Base-by-base conservation (phyloP, 2,797 vertebrate genomes). In the Eremophila alpestris region DNA sequence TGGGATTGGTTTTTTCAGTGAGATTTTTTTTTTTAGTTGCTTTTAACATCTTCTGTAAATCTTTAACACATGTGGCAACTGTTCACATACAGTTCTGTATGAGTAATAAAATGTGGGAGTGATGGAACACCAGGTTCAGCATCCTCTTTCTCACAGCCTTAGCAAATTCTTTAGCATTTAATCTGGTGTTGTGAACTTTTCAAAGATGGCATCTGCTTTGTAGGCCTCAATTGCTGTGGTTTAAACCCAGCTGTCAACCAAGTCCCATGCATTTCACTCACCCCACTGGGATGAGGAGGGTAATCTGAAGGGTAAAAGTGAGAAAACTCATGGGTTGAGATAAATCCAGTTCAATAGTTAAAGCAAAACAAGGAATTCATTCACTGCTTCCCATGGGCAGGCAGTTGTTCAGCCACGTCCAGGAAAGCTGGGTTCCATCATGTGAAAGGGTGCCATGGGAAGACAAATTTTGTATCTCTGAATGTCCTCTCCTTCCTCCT, bases 381-480 rank as follows among this genome's bases (percentile, higher is more conserved):
- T 75, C 7, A 8, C 9, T 5, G 6, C 26, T 14, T 75, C 55
- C 62, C 34, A 6, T 6, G 16, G 48, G 34, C 48, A 46, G 40
- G 55, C 55, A 26, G 56, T 19, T 70, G 32, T 29, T 38, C 41
- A 62, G 55, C 27, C 48, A 68, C 3, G 4, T 2, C 3, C 41
- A 48, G 46, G 34, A 27, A 68, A 68, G 30, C 9, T 2, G 13
- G 23, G 19, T 21, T 34, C 6, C 26, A 41, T 67, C 51, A 8
- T 3, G 0, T 48, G 18, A 12, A 3, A 34, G 38, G 1, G 3
- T 59, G 7, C 20, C 16, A 29, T 40, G 41, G 60, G 60, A 77
- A 56, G 60, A 24, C 32, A 80, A 81, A 16, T 0, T 0, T 4
- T 56, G 3, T 9, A 2, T 55, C 46, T 82, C 38, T 10, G 1